Percentiles rank a stretch among this genome's conserved stretches.
phyloP scores from a whole-genome alignment of 2,888 invertebrate species.

The Escarpia spicata region DNA sequence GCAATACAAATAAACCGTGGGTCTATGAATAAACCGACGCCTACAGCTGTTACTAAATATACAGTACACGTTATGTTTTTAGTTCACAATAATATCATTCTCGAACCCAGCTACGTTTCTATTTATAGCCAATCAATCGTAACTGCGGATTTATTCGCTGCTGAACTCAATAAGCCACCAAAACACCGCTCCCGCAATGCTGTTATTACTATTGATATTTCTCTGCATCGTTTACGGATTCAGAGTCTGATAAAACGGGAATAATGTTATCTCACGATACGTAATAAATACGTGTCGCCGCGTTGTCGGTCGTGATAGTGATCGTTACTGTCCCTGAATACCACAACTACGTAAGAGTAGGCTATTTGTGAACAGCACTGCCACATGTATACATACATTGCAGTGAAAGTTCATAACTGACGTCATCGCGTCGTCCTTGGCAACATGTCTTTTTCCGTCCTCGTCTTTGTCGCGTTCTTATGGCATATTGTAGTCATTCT shows the following conservation, averaged over 20 bases:
- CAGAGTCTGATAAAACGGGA: not conserved
- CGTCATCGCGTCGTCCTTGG: not conserved
- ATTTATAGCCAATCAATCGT: not conserved
- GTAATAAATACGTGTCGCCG: not conserved
- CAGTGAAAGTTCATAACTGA: slow-evolving; percentile 3
- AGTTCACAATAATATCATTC: not conserved
- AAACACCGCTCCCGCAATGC: not conserved
- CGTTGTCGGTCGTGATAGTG: not conserved
- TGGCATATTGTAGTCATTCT: not conserved
- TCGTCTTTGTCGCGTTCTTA: not conserved
- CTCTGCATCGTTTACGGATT: not conserved
- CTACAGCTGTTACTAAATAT: not conserved
- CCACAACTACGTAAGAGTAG: not conserved
- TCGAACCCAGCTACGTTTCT: not conserved
- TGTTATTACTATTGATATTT: not conserved
- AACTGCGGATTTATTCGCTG: slow-evolving; percentile 4
- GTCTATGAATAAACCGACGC: not conserved
- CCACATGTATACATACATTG: not conserved
- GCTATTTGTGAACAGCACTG: not conserved
- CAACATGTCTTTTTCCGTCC: not conserved
- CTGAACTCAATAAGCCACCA: not conserved
- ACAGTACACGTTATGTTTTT: not conserved
- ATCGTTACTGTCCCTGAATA: not conserved
- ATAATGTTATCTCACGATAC: not conserved
- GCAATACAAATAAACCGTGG: not conserved